Evolutionary conservation across 1,140 invertebrate genomes (phyloP), one percentile per base, ranked within the genome.

Genomic region (Pogonus chalceus): DNA sequence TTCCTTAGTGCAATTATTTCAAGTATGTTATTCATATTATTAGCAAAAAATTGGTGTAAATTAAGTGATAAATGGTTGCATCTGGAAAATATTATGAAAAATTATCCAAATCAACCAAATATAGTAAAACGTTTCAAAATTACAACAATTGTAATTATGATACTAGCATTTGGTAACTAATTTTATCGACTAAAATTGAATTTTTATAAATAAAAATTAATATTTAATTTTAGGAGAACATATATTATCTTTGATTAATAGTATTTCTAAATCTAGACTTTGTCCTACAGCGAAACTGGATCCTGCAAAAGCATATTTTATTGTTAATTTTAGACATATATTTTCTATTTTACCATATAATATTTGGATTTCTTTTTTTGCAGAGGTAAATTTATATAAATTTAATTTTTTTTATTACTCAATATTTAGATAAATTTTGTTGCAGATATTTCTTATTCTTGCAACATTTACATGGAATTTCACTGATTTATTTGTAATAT

Each of bases 391-490:
- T 52, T 31, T 20, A 31, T 26, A 50, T 16, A 10, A 22, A 14
- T 24, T 14, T 35, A 49, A 14, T 23, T 16, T 16, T 18, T 14
- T 47, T 46, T 7, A 51, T 12, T 52, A 16, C 43, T 31, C 49
- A 46, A n/a, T 2, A 20, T 51, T 31, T 48, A 12, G n/a, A 23
- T n/a, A 31, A 43, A 51, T 18, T 63, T 61, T 23, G 46, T 31
- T 43, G 18, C 18, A 65, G 63, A 37, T 80, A 4, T 43, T 80
- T 1, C 83, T 81, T 63, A 76, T 81, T 56, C 49, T 83, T 2
- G 77, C 79, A 4, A 87, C 84, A 0, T 80, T 84, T 20, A 73
- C 79, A 0, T 84, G 82, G 82, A 83, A 80, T 58, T 84, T 80
- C 47, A 82, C 76, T 14, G 82, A 84, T 58, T 60, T 83, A 0